These are phyloP conservation scores for Prorops nasuta DNA, from an alignment of 1,140 invertebrate genomes.

Conservation along the genomic window DNA sequence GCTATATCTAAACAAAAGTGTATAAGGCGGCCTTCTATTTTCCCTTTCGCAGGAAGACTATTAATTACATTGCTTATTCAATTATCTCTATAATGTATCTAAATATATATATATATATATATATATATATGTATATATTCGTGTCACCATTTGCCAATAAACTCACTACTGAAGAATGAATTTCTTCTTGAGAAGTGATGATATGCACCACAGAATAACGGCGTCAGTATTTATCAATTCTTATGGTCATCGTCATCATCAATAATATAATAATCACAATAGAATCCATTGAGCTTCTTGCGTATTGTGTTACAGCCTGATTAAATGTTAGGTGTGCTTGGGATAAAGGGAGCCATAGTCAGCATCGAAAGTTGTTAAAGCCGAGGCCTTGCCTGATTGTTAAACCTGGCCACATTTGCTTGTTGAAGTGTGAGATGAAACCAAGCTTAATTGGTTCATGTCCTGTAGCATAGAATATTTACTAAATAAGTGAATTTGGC, in stretches of 20 bases:
- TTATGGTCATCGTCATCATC: too few species aligned
- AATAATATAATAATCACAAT: slow-evolving; percentile 25
- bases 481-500: slow-evolving; percentile 39
- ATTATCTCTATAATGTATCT: slow-evolving; percentile 10
- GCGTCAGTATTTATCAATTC: slow-evolving; percentile 27
- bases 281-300: slow-evolving; percentile 25
- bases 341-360: slow-evolving; percentile 30
- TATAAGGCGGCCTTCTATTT: slow-evolving; percentile 25
- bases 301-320: slow-evolving; percentile 12
- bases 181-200: too few species aligned
- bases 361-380: slow-evolving; percentile 34
- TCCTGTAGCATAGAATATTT: slow-evolving; percentile 54
- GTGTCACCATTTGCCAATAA: too few species aligned
- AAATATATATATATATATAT: slow-evolving; percentile 12
- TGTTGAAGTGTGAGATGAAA: slow-evolving; percentile 46
- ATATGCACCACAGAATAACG: slow-evolving; percentile 54
- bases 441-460: slow-evolving; percentile 52
- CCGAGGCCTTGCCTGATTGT: slow-evolving; percentile 39
- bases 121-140: slow-evolving; percentile 12
- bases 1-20: slow-evolving; percentile 32
- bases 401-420: slow-evolving; percentile 34
- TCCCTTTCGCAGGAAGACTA: slow-evolving; percentile 29
- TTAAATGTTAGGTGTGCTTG: too few species aligned
- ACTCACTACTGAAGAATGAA: too few species aligned
- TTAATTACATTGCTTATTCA: slow-evolving; percentile 10